Evolutionary conservation across 1,140 invertebrate genomes (phyloP).

Genomic region (Zeugodacus cucurbitae): DNA sequence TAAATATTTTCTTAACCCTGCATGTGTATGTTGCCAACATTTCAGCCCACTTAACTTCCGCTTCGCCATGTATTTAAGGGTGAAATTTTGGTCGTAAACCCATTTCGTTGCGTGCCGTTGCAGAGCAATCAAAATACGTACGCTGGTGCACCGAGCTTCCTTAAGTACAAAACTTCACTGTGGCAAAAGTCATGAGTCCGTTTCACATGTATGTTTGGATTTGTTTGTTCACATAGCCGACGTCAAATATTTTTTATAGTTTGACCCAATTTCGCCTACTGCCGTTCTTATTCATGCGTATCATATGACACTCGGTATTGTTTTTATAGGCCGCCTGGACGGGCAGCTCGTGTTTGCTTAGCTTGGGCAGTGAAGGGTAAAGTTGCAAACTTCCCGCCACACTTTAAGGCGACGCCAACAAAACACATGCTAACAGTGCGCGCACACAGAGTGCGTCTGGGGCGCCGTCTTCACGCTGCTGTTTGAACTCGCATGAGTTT

Average conservation of each 20-base stretch:
- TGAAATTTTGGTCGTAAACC: background rate
- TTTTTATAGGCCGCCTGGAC: background rate
- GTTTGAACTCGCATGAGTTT: background rate
- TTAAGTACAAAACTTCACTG: background rate
- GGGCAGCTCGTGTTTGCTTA: background rate
- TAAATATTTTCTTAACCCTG: background rate
- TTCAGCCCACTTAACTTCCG: background rate
- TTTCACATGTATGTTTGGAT: background rate
- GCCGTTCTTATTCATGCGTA: conserved; percentile 2
- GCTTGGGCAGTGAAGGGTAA: background rate
- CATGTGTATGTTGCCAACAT: background rate
- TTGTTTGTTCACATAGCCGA: background rate
- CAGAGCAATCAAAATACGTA: background rate
- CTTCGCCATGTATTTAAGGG: background rate
- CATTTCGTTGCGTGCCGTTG: conserved; percentile 18
- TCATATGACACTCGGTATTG: background rate
- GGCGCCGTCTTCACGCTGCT: background rate
- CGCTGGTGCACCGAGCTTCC: background rate
- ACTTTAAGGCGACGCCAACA: background rate
- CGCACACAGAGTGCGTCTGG: background rate
- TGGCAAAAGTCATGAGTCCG: too few species aligned
- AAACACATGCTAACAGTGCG: background rate
- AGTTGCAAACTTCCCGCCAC: background rate
- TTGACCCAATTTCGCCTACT: conserved; percentile 14
- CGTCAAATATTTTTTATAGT: background rate